Evolutionary conservation across 2,888 invertebrate species (phyloP).

Genomic region (Diaperis boleti): DNA sequence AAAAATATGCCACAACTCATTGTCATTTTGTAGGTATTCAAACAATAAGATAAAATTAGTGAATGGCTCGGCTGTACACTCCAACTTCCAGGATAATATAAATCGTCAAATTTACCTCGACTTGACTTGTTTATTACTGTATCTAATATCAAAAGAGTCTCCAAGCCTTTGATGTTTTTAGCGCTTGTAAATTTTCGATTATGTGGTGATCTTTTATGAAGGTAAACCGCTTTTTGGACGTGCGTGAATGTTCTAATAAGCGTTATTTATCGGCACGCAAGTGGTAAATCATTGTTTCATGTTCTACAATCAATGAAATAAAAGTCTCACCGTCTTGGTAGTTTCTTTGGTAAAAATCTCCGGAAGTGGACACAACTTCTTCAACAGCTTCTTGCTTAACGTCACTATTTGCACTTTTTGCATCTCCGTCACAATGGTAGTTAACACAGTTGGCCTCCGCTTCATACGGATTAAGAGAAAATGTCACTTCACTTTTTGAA

Average conservation of each 20-base stretch:
- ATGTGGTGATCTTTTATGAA: conserved; percentile 42
- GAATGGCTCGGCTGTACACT: conserved; percentile 27
- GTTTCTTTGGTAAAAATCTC: conserved; percentile 47
- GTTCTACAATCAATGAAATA: conserved; percentile 3
- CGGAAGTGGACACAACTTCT: conserved; percentile 45
- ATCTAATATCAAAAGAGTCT: conserved; percentile 49
- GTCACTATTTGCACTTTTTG: conserved; percentile 1
- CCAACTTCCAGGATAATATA: conserved; percentile 33
- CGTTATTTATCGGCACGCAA: conserved; percentile 33
- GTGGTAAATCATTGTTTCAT: conserved; percentile 16
- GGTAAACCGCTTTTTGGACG: conserved; percentile 22
- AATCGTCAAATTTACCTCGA: conserved; percentile 43
- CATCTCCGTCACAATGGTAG: not conserved
- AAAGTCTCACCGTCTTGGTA: conserved; percentile 49
- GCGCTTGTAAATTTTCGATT: conserved; percentile 49
- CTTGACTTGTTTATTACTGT: conserved; percentile 48
- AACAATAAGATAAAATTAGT: conserved; percentile 43
- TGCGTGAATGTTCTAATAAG: conserved; percentile 22
- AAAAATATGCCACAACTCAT: conserved; percentile 23
- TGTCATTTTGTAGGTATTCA: conserved; percentile 22
- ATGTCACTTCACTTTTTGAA: conserved; percentile 6
- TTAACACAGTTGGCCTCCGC: not conserved
- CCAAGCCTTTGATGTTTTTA: conserved; percentile 45
- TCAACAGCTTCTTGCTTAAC: conserved; percentile 29
- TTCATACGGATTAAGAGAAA: conserved; percentile 4